Percentiles rank a stretch among this genome's conserved stretches.
Evolutionary conservation across 2,113 vertebrate species (phyloP).

Genomic region (Eulacestoma nigropectus): DNA sequence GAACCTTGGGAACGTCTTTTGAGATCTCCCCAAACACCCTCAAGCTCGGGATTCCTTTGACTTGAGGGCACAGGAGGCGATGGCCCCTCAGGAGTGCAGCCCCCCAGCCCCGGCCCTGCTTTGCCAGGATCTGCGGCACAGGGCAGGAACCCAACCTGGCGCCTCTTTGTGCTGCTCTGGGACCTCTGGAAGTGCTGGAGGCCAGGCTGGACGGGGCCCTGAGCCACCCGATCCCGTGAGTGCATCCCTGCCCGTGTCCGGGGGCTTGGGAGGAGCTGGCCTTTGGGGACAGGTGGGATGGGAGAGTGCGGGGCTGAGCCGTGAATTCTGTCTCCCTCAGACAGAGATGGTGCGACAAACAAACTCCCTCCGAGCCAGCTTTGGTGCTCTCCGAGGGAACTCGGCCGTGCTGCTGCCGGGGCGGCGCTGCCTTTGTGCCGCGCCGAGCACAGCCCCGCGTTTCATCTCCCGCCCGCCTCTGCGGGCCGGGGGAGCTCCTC

Average conservation of each 20-base stretch:
- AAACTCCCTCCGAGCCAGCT: rapidly evolving
- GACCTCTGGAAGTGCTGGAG: neutral
- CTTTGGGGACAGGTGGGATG: rapidly evolving
- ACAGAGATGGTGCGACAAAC: neutral
- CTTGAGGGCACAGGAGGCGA: neutral
- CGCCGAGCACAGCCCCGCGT: neutral
- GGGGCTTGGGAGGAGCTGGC: rapidly evolving
- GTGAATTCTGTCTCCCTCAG: rapidly evolving
- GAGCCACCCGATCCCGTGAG: rapidly evolving
- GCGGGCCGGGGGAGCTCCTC: neutral
- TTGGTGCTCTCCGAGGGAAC: neutral
- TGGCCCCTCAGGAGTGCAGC: neutral
- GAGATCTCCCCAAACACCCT: neutral
- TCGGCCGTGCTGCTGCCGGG: neutral
- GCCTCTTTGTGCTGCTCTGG: neutral
- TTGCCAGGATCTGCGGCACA: rapidly evolving
- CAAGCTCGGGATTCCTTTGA: neutral
- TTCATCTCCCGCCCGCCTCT: neutral
- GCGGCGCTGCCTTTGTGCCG: neutral
- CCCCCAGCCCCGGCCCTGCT: neutral
- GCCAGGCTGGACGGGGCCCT: neutral
- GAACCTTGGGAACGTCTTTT: rapidly evolving
- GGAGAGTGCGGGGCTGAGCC: neutral
- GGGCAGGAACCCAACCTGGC: neutral
- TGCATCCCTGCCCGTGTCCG: rapidly evolving